Evolutionary conservation across 1,140 invertebrate species (phyloP).

Genomic region (Centruroides sculpturatus): DNA sequence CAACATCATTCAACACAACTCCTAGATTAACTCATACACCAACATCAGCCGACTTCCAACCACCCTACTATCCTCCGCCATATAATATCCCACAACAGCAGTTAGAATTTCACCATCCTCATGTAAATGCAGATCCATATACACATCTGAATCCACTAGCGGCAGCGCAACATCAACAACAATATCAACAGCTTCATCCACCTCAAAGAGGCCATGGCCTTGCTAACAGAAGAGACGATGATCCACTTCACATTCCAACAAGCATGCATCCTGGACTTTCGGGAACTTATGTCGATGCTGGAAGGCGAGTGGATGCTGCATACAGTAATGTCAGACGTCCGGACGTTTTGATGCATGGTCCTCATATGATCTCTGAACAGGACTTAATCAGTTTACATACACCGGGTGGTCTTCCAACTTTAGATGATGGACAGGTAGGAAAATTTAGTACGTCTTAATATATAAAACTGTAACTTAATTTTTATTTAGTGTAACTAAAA

Average conservation of each 20-base stretch:
- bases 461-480: too few relatives aligned
- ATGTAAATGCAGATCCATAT: slow-evolving; percentile 13
- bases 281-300: slow-evolving; percentile 25
- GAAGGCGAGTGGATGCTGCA: background rate
- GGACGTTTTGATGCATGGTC: slow-evolving; percentile 41
- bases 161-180: slow-evolving; percentile 36
- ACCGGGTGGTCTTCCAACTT: slow-evolving; percentile 31
- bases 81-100: slow-evolving; percentile 42
- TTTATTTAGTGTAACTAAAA: too few relatives aligned
- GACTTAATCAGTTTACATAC: slow-evolving; percentile 36
- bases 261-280: slow-evolving; percentile 35
- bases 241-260: slow-evolving; percentile 20
- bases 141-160: slow-evolving; percentile 45
- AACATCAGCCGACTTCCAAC: slow-evolving; percentile 75
- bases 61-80: slow-evolving; percentile 79
- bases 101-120: slow-evolving; percentile 3
- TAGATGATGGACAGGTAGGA: slow-evolving; percentile 51
- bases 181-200: too few relatives aligned
- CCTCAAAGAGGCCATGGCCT: too few relatives aligned
- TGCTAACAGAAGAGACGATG: too few relatives aligned
- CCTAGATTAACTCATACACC: slow-evolving; percentile 38
- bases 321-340: slow-evolving; percentile 31
- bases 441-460: background rate
- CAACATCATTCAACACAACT: slow-evolving; percentile 36
- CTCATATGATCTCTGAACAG: slow-evolving; percentile 34